Evolutionary conservation across 2,888 invertebrate genomes (phyloP).

Genomic region (Ellobium chinense): DNA sequence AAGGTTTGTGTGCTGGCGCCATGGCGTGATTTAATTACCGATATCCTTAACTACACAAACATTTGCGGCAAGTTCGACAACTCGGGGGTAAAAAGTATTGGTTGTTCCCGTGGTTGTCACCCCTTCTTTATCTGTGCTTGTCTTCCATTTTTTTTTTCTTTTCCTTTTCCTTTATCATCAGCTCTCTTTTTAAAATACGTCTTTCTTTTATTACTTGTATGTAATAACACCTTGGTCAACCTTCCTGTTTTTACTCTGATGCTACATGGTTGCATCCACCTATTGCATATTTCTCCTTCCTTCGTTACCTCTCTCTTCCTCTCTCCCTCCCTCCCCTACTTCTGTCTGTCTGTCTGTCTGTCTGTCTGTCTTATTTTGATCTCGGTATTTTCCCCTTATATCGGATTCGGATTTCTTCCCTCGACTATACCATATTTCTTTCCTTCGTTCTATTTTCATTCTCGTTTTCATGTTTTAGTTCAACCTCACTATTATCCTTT

Average conservation of each 20-base stretch:
- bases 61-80: too few species aligned
- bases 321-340: slow-evolving; percentile 18
- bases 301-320: slow-evolving; percentile 3
- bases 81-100: too few species aligned
- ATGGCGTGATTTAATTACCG: too few species aligned
- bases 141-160: not conserved
- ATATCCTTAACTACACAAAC: too few species aligned
- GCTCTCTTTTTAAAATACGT: not conserved
- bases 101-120: too few species aligned
- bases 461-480: not conserved
- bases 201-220: too few species aligned
- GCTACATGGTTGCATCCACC: not conserved
- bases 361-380: too few species aligned
- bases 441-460: not conserved
- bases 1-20: too few species aligned
- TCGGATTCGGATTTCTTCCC: not conserved
- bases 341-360: not conserved
- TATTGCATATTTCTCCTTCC: not conserved
- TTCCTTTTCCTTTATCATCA: not conserved
- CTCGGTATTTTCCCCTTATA: not conserved
- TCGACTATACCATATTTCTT: not conserved
- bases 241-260: not conserved
- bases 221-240: too few species aligned
- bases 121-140: too few species aligned
- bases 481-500: not conserved